These are phyloP conservation scores for Falco concolor DNA, from an alignment of 2,797 vertebrate genomes.

Conservation along the genomic window DNA sequence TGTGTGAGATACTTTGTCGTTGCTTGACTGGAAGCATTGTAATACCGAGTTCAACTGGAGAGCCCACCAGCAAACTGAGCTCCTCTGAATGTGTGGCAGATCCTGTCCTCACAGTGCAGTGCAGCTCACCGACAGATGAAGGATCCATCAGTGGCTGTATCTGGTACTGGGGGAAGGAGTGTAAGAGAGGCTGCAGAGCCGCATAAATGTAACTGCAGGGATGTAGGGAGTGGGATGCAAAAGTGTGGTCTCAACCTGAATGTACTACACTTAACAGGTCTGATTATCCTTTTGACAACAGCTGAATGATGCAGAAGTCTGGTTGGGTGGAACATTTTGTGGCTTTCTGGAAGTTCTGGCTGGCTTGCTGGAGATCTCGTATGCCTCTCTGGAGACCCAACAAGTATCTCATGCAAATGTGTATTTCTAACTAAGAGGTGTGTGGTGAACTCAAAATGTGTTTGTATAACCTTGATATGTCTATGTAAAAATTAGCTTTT, in stretches of 20 bases:
- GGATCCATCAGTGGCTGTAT: not conserved
- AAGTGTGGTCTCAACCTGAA: not conserved
- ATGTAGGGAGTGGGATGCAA: not conserved
- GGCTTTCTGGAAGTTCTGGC: not conserved
- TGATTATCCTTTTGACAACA: not conserved
- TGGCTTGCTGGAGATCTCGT: not conserved
- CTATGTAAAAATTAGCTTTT: conserved; percentile 44
- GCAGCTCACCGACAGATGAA: not conserved
- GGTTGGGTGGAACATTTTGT: not conserved
- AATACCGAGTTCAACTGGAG: not conserved
- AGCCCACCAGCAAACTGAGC: not conserved
- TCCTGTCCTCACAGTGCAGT: not conserved
- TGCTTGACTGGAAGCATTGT: not conserved
- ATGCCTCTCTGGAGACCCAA: not conserved
- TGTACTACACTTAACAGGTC: not conserved
- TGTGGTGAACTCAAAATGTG: not conserved
- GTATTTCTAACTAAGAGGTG: conserved; percentile 9
- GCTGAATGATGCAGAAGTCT: not conserved
- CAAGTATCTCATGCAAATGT: not conserved
- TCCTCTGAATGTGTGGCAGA: not conserved
- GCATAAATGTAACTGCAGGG: not conserved
- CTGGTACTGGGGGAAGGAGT: not conserved
- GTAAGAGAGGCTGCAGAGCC: not conserved
- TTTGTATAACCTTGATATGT: conserved; percentile 47
- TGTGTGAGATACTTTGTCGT: not conserved